Evolutionary conservation across 1,140 invertebrate genomes (phyloP).

Genomic region (Drosophila baimaii): DNA sequence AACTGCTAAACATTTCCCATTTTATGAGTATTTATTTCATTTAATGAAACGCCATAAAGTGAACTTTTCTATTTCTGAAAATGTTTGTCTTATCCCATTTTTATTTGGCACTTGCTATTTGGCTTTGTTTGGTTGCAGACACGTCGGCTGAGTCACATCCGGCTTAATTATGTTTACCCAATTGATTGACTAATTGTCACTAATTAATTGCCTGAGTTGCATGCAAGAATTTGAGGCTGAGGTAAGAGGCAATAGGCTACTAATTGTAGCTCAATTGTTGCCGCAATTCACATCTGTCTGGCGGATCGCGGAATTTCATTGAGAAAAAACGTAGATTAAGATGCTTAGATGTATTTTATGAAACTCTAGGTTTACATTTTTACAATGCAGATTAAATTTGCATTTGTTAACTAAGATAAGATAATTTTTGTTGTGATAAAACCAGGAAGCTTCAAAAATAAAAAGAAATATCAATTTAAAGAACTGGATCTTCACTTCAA

Average conservation of each 20-base stretch:
- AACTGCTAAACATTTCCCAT: background rate
- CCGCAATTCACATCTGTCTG: slow-evolving; percentile 3
- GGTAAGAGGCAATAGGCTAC: slow-evolving; percentile 13
- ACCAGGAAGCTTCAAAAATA: background rate
- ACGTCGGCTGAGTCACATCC: slow-evolving; percentile 36
- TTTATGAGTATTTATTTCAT: slow-evolving; percentile 12
- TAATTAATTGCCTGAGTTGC: slow-evolving; percentile 53
- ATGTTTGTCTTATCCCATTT: slow-evolving; percentile 30
- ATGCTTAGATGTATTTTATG: too few species aligned
- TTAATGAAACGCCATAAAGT: background rate
- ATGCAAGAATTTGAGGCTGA: slow-evolving; percentile 36
- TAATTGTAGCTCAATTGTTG: slow-evolving; percentile 27
- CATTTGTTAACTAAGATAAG: background rate
- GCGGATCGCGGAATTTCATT: background rate
- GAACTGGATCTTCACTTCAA: background rate
- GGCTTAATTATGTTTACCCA: slow-evolving; percentile 50
- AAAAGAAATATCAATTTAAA: too few species aligned
- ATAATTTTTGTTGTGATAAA: background rate
- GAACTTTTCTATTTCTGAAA: slow-evolving; percentile 12
- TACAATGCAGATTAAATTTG: background rate
- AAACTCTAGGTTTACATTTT: too few species aligned
- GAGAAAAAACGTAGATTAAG: background rate
- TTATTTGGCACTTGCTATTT: slow-evolving; percentile 5
- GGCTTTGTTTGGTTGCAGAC: slow-evolving; percentile 15
- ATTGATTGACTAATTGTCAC: slow-evolving; percentile 50